A percentile compares a stretch with the other conserved stretches of the same genome.
These are phyloP conservation scores for Bettongia penicillata DNA, from an alignment of 2,113 vertebrate species.

Conservation along the genomic window DNA sequence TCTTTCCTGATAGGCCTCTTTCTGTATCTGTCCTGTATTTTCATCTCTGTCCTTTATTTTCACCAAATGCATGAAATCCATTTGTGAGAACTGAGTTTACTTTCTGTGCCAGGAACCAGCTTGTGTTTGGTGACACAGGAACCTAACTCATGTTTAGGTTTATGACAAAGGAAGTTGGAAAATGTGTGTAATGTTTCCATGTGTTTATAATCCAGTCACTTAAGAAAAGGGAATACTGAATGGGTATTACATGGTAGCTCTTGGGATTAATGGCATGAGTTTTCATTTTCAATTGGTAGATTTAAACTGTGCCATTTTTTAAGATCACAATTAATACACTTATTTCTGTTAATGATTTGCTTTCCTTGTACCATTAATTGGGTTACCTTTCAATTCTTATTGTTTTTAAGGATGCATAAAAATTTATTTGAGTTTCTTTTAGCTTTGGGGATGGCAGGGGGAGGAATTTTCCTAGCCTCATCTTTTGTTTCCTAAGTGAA, in stretches of 20 bases:
- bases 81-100: neutral
- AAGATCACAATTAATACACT: slow-evolving; percentile 26
- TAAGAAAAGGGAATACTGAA: slow-evolving; percentile 17
- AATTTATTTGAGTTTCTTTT: slow-evolving; percentile 47
- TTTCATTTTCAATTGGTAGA: slow-evolving; percentile 45
- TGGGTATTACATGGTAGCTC: slow-evolving; percentile 19
- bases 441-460: slow-evolving; percentile 56
- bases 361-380: slow-evolving; percentile 45
- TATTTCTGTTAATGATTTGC: slow-evolving; percentile 57
- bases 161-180: neutral
- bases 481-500: slow-evolving; percentile 72
- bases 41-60: slow-evolving; percentile 15
- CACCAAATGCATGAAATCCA: slow-evolving; percentile 10
- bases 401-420: slow-evolving; percentile 70
- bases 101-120: neutral
- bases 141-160: neutral
- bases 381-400: slow-evolving; percentile 63
- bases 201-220: slow-evolving; percentile 7
- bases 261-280: slow-evolving; percentile 37
- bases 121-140: slow-evolving; percentile 5
- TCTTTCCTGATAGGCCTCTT: neutral
- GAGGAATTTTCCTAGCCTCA: slow-evolving; percentile 62
- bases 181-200: slow-evolving; percentile 12
- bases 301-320: slow-evolving; percentile 54
- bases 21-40: neutral